phyloP scores from a whole-genome alignment of 2,888 invertebrate species.

The Siphlonurus alternatus region DNA sequence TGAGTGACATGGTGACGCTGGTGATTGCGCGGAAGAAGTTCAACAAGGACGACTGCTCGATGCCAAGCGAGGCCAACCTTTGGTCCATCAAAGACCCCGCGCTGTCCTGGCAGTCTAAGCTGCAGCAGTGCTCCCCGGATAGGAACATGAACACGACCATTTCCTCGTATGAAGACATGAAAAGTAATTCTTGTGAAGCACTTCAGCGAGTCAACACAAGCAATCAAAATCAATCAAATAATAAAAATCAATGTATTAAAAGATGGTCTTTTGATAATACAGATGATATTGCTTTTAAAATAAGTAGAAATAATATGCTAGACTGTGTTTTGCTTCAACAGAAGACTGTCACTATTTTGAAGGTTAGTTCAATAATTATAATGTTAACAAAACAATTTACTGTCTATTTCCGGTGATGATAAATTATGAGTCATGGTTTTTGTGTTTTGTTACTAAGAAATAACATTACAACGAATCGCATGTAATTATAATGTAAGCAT shows the following conservation, averaged over 20 bases:
- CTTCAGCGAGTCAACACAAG: slow-evolving; percentile 4
- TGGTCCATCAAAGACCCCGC: neutral
- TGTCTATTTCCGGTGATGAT: too few species aligned
- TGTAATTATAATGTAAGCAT: too few species aligned
- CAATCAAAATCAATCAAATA: neutral
- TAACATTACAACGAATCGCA: too few species aligned
- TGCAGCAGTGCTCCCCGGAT: slow-evolving; percentile 5
- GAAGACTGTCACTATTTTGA: slow-evolving; percentile 19
- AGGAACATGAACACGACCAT: slow-evolving; percentile 10
- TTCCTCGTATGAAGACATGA: slow-evolving; percentile 4
- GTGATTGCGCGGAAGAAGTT: slow-evolving; percentile 15
- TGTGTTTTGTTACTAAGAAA: too few species aligned
- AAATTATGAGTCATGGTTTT: too few species aligned
- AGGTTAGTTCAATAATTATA: slow-evolving; percentile 14
- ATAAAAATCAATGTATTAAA: neutral
- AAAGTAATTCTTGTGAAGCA: slow-evolving; percentile 11
- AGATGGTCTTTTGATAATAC: neutral
- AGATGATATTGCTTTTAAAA: neutral
- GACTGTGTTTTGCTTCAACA: slow-evolving; percentile 15
- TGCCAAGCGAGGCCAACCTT: neutral
- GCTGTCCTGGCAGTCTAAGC: neutral
- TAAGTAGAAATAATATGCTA: slow-evolving; percentile 10
- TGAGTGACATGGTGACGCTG: slow-evolving; percentile 14
- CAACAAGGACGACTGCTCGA: slow-evolving; percentile 4
- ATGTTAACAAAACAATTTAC: too few species aligned